These are phyloP conservation scores for Dendroctonus valens DNA, from an alignment of 1,140 invertebrate genomes.

Conservation along the genomic window DNA sequence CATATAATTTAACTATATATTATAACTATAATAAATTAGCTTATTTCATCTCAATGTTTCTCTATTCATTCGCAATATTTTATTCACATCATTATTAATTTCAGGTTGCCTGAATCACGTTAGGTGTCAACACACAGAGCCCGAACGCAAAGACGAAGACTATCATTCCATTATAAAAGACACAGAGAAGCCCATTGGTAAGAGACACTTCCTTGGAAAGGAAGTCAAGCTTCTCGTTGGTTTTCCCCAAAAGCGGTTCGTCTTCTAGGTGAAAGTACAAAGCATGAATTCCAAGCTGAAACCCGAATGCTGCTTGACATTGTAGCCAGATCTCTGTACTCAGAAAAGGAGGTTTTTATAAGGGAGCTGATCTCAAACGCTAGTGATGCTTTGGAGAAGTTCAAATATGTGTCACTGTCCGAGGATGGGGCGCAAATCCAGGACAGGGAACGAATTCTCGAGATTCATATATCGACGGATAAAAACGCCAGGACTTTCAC, in stretches of 20 bases:
- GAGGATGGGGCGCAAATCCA: conserved; percentile 45
- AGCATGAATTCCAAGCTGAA: conserved; percentile 93
- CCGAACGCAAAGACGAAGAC: conserved; percentile 40
- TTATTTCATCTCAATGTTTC: too few relatives aligned
- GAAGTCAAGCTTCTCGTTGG: background rate
- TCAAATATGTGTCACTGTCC: conserved; percentile 69
- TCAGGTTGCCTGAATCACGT: conserved; percentile 2
- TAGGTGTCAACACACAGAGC: conserved; percentile 27
- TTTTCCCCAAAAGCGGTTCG: background rate
- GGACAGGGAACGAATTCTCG: conserved; percentile 62
- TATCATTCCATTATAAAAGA: conserved; percentile 56
- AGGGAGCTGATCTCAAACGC: conserved; percentile 95
- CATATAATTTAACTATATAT: too few relatives aligned
- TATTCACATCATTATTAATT: too few relatives aligned
- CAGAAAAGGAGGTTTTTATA: conserved; percentile 96
- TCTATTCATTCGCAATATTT: too few relatives aligned
- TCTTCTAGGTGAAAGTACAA: conserved; percentile 53
- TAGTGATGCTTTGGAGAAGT: conserved; percentile 95
- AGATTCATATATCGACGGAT: conserved; percentile 89
- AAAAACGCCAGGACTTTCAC: conserved; percentile 82
- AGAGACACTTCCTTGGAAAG: background rate
- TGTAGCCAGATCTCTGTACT: conserved; percentile 95
- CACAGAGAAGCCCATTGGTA: conserved; percentile 59
- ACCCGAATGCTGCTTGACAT: conserved; percentile 94
- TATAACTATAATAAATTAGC: too few relatives aligned